phyloP scores from a whole-genome alignment of 2,797 vertebrate species.

The Oreochromis mossambicus region DNA sequence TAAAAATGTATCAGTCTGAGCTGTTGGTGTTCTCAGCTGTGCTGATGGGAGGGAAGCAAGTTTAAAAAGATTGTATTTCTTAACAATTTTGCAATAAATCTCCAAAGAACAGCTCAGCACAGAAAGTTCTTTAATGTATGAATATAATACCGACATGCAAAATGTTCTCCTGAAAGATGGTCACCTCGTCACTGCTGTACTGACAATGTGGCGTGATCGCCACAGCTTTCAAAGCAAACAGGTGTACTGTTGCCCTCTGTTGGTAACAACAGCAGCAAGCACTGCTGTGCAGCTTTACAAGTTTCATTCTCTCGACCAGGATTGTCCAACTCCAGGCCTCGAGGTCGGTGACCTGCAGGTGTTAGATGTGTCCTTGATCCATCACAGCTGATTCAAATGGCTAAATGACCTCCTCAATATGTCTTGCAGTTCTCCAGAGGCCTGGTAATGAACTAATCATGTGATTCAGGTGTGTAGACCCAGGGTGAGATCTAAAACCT shows the following conservation, averaged over 20 bases:
- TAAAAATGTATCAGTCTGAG: background rate
- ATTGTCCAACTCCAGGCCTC: background rate
- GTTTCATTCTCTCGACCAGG: background rate
- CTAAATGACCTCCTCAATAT: background rate
- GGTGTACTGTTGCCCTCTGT: background rate
- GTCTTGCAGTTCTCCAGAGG: background rate
- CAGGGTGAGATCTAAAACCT: background rate
- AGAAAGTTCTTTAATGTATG: background rate
- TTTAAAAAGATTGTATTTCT: background rate
- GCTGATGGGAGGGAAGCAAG: background rate
- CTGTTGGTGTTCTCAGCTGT: background rate
- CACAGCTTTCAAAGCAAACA: background rate
- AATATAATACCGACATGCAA: background rate
- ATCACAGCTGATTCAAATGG: background rate
- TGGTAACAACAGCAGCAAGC: background rate
- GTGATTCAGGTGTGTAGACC: background rate
- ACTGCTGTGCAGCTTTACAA: accelerated
- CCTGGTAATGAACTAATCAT: background rate
- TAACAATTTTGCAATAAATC: background rate
- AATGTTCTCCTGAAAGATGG: background rate
- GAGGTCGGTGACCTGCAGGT: background rate
- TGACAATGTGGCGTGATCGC: background rate
- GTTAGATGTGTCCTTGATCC: background rate
- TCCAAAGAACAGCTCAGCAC: background rate
- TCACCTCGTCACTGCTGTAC: background rate